Evolutionary conservation across 2,797 vertebrate genomes (phyloP).

Genomic region (Mormyrops boulengeri): DNA sequence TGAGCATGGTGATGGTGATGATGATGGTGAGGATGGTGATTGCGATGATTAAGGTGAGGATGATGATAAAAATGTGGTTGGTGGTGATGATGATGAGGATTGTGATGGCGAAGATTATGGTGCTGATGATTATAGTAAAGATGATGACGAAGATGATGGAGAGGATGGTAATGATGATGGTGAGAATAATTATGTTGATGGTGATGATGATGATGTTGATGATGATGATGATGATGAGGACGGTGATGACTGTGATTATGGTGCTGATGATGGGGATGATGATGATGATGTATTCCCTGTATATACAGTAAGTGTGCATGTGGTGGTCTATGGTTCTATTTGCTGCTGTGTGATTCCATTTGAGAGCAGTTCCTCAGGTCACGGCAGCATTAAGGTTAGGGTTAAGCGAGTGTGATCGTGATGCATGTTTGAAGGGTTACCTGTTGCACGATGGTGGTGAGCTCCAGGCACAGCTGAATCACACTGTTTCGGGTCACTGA

Average conservation of each 20-base stretch:
- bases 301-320: background rate
- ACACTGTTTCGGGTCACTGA: slow-evolving; percentile 91
- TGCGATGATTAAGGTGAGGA: background rate
- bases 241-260: background rate
- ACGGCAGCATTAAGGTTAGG: background rate
- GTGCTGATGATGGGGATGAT: background rate
- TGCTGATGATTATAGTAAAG: background rate
- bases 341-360: background rate
- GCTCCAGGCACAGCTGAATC: slow-evolving; percentile 90
- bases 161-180: background rate
- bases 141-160: background rate
- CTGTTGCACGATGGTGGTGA: slow-evolving; percentile 98
- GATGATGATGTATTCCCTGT: background rate
- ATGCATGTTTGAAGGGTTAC: slow-evolving; percentile 42
- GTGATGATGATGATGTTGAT: background rate
- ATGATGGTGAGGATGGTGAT: background rate
- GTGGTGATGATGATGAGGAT: background rate
- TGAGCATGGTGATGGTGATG: background rate
- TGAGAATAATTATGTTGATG: background rate
- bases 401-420: background rate
- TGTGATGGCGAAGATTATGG: background rate
- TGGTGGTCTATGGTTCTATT: background rate
- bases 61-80: background rate
- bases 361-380: background rate
- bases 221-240: background rate